phyloP scores from a whole-genome alignment of 2,888 invertebrate species.

The Molorchus minor region DNA sequence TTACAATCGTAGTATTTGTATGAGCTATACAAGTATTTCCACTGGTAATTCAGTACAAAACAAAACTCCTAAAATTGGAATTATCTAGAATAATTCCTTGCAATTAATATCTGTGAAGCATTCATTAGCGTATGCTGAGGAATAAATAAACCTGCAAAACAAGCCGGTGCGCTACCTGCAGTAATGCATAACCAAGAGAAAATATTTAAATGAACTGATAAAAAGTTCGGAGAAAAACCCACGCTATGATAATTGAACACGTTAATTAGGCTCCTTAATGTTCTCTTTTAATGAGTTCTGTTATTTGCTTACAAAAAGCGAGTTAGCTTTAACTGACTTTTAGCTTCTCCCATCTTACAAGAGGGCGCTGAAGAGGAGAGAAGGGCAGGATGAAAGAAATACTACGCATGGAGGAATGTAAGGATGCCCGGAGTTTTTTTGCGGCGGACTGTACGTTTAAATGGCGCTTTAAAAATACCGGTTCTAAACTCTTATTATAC shows the following conservation, averaged over 20 bases:
- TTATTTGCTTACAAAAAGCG: conserved; percentile 48
- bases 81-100: background rate
- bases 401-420: conserved; percentile 16
- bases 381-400: background rate
- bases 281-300: conserved; percentile 46
- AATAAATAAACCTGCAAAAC: conserved; percentile 8
- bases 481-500: no score
- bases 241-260: conserved; percentile 51
- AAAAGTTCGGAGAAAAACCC: conserved; percentile 37
- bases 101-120: background rate
- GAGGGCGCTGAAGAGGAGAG: background rate
- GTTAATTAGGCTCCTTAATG: conserved; percentile 53
- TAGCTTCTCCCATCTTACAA: conserved; percentile 32
- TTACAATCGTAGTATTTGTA: no score
- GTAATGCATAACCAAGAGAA: background rate
- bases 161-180: conserved; percentile 2
- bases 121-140: background rate
- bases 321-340: conserved; percentile 42
- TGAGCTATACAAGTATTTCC: no score
- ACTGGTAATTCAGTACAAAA: no score
- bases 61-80: background rate
- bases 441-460: conserved; percentile 3
- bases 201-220: conserved; percentile 17
- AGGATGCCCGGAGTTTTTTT: conserved; percentile 17
- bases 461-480: conserved; percentile 7